Percentiles rank a stretch among this genome's conserved stretches.
Evolutionary conservation across 2,113 vertebrate genomes (phyloP).

Genomic region (Ibidorhyncha struthersii): DNA sequence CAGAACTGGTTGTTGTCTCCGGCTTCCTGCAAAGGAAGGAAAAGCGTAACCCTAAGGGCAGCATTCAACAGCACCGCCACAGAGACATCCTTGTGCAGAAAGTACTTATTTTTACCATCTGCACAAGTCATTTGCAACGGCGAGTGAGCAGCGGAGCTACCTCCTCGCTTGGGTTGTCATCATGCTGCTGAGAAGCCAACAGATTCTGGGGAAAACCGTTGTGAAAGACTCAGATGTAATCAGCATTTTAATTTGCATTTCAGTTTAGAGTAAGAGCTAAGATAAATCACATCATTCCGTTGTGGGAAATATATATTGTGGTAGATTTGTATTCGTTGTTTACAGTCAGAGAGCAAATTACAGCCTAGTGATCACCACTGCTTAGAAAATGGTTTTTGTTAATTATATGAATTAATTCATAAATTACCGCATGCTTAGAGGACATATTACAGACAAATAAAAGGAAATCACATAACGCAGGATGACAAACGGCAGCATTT

Average conservation of each 20-base stretch:
- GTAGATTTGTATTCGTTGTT: background rate
- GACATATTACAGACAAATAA: background rate
- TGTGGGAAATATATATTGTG: background rate
- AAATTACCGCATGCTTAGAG: background rate
- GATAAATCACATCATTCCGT: background rate
- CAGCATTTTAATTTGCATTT: background rate
- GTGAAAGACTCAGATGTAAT: background rate
- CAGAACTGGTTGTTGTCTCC: conserved; percentile 95
- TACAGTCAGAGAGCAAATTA: background rate
- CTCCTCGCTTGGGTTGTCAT: background rate
- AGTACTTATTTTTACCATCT: background rate
- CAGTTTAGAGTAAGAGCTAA: background rate
- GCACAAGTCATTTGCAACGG: background rate
- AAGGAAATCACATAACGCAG: background rate
- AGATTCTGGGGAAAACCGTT: background rate
- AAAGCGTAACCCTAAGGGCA: background rate
- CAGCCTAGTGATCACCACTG: background rate
- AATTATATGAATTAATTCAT: background rate
- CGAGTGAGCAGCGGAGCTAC: background rate
- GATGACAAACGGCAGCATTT: background rate
- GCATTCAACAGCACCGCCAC: fast-evolving
- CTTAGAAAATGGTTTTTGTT: background rate
- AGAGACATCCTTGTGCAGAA: background rate
- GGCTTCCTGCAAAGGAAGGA: conserved; percentile 81
- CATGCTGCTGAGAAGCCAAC: background rate